Base-by-base conservation (phyloP, 2,888 invertebrate genomes). In the Patella depressa region DNA sequence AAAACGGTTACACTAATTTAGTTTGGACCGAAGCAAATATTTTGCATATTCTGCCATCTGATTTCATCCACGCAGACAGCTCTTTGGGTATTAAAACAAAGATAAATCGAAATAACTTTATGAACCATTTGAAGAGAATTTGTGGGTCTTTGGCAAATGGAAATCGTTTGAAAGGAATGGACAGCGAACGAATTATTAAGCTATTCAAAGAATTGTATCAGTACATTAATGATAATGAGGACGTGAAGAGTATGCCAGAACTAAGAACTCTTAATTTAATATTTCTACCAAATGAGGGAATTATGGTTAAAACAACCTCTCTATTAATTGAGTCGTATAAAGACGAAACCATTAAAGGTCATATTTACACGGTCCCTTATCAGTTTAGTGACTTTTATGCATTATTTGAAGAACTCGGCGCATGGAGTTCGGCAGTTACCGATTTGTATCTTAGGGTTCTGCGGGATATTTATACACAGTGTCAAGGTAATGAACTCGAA, bases 401-500 rank as follows among this genome's bases (percentile, higher is more conserved):
- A 24, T 9, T 65, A 24, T 24, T 65, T 9, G 4, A 65, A 65
- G 24, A 11, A 3, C 65, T 65, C 11, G 65, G 65, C 4, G 19
- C 15, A 65, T 24, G 24, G 12, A 24, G 4, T 12, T 12, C 19
- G 2, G 65, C 65, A 24, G 65, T 24, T 24, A 24, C 65, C n/a
- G 19, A 19, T 11, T 24, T 65, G 19, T 65, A 65, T 14, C 24
- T 65, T 19, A 17, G 24, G 3, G 65, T 65, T 12, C 65, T 65
- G 11, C 11, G 24, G 24, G 65, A 24, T 12, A 24, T 65, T 19
- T 19, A 24, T 65, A 65, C 19, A 12, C 19, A 65, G 14, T 65
- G 65, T 19, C 19, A 24, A 65, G 19, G 1, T 3, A 74, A 76
- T 4, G 71, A 74, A 53, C 72, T 86, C 15, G 57, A 77, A 19